Evolutionary conservation across 2,797 vertebrate genomes (phyloP), one percentile per base, ranked within the genome.

Genomic region (Coccyzus lansbergi): DNA sequence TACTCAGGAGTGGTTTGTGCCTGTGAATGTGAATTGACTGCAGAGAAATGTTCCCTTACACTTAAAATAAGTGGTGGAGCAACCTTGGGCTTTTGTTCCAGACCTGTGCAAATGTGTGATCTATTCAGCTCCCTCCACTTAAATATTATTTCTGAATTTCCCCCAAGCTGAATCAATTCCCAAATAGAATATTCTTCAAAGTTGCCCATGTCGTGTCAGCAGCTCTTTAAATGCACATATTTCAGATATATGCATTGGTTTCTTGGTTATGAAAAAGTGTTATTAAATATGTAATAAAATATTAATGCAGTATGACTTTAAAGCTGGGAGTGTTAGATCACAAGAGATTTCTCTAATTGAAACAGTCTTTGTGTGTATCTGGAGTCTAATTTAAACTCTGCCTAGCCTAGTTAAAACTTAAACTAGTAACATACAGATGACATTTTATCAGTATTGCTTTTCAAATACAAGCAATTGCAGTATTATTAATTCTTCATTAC

Each of bases 211-310:
- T 68, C 12, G 0, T 38, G 63, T 68, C 91, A 83, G 89, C 87
- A 90, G 89, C 83, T 86, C 68, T 86, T 85, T 70, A 70, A 82
- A 76, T 26, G 77, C 82, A 70, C 31, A 6, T 25, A 64, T 83
- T 83, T 77, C 4, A 31, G 38, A 62, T 53, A 34, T n/a, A 40
- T 5, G 12, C 63, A 69, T 75, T 82, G 75, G 40, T 60, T 91
- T 53, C 64, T 59, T 80, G 40, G 12, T 83, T 86, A 87, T 11
- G 71, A 79, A 81, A 62, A 69, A 68, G 26, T n/a, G 36, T 55
- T 84, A 92, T 92, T 95, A 94, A 96, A 83, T 34, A 40, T 15
- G 4, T 44, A 40, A 83, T 95, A 55, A 95, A 94, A 88, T 86
- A 96, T 97, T 95, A 42, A 93, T 75, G 78, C 48, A 3, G 49